phyloP scores from a whole-genome alignment of 2,797 vertebrate genomes.

The Clarias fuscus region DNA sequence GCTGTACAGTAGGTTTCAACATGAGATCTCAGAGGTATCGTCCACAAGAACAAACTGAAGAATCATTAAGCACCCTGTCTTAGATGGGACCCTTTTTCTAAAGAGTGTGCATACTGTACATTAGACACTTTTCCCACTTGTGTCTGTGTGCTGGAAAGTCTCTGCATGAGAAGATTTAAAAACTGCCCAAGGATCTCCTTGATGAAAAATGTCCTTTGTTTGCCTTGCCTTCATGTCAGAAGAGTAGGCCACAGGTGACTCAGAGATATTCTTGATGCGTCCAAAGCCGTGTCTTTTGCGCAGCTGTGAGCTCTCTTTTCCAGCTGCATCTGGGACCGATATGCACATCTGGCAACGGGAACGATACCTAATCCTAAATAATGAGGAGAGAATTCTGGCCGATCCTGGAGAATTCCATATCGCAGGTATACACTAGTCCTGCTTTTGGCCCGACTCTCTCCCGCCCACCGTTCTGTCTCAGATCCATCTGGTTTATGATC shows the following conservation, averaged over 20 bases:
- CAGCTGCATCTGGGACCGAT: slow-evolving; percentile 56
- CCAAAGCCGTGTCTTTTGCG: slow-evolving; percentile 24
- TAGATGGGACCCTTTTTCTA: neutral
- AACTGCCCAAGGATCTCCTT: neutral
- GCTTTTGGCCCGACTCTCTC: slow-evolving; percentile 26
- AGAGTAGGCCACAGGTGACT: slow-evolving; percentile 22
- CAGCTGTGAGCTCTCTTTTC: slow-evolving; percentile 55
- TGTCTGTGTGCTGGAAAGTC: neutral
- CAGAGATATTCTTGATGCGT: slow-evolving; percentile 34
- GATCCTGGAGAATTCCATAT: slow-evolving; percentile 43
- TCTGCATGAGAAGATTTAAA: neutral
- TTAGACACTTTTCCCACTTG: neutral
- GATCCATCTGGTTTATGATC: slow-evolving; percentile 21
- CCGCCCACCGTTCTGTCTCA: slow-evolving; percentile 19
- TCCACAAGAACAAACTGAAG: neutral
- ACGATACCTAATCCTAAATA: slow-evolving; percentile 47
- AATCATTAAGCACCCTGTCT: neutral
- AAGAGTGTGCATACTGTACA: neutral
- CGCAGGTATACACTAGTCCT: slow-evolving; percentile 45
- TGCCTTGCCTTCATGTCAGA: neutral
- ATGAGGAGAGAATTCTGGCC: slow-evolving; percentile 62
- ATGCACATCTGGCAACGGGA: slow-evolving; percentile 39
- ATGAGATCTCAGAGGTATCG: too few relatives aligned
- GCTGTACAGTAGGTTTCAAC: neutral
- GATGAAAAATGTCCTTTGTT: neutral